Percentiles rank a stretch among this genome's conserved stretches.
Evolutionary conservation across 2,888 invertebrate species (phyloP).

Genomic region (Miltochrista miniata): DNA sequence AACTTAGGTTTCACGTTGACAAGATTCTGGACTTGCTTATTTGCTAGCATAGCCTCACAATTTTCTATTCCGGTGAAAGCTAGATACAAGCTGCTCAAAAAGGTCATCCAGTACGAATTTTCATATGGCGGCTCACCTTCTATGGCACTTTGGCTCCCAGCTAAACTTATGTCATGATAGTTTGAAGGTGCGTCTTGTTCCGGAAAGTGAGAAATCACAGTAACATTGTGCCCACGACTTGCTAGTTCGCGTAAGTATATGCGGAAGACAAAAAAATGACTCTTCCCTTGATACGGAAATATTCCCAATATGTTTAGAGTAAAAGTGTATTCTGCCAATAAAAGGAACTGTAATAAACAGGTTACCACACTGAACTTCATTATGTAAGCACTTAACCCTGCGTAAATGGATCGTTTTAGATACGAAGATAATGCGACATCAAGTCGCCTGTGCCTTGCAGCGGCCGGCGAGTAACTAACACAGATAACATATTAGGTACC

Average conservation of each 20-base stretch:
- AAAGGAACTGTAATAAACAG: constrained; percentile 33
- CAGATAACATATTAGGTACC: not conserved
- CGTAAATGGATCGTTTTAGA: constrained; percentile 15
- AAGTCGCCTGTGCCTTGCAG: not conserved
- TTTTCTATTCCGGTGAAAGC: constrained; percentile 47
- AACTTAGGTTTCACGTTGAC: constrained; percentile 78
- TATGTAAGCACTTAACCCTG: constrained; percentile 4
- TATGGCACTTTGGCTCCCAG: constrained; percentile 47
- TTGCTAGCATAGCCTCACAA: constrained; percentile 64
- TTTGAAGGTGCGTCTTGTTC: constrained; percentile 70
- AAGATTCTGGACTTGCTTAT: constrained; percentile 61
- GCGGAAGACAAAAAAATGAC: constrained; percentile 87
- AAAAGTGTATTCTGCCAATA: constrained; percentile 31
- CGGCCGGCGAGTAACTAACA: not conserved
- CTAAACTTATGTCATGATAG: constrained; percentile 84
- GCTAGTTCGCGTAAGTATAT: constrained; percentile 84
- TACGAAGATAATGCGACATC: not conserved
- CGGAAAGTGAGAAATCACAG: constrained; percentile 87
- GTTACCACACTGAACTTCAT: constrained; percentile 44
- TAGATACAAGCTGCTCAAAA: constrained; percentile 43
- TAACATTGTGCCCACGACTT: constrained; percentile 85
- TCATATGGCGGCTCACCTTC: constrained; percentile 48
- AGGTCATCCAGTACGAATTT: constrained; percentile 47
- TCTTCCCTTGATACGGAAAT: constrained; percentile 87
- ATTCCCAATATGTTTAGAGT: constrained; percentile 83